A percentile compares a stretch with the other conserved stretches of the same genome.
Evolutionary conservation across 1,140 invertebrate species (phyloP).

Genomic region (Plodia interpunctella): DNA sequence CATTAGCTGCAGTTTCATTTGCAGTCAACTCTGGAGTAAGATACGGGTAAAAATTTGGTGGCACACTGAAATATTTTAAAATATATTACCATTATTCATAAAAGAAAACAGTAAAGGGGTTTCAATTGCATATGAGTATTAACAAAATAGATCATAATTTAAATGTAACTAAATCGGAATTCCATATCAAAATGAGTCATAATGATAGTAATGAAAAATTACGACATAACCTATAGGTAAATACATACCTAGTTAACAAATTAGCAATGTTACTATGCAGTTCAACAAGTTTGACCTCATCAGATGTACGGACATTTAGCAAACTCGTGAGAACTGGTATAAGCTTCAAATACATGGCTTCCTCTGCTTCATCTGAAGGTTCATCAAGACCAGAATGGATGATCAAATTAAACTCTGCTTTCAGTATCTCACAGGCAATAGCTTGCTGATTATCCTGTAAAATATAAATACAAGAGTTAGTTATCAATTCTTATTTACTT

Average conservation of each 20-base stretch:
- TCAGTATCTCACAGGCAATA: constrained; percentile 89
- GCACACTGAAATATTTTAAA: constrained; percentile 46
- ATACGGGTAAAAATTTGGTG: constrained; percentile 49
- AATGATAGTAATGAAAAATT: not conserved
- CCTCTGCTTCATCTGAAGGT: constrained; percentile 80
- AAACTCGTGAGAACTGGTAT: constrained; percentile 85
- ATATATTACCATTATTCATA: too few relatives aligned
- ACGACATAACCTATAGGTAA: not conserved
- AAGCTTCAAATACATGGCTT: constrained; percentile 84
- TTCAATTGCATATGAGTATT: too few relatives aligned
- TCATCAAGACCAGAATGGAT: constrained; percentile 69
- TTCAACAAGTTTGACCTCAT: constrained; percentile 81
- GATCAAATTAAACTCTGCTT: constrained; percentile 93
- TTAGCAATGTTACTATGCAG: constrained; percentile 84
- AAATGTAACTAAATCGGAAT: too few relatives aligned
- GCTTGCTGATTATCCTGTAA: constrained; percentile 82
- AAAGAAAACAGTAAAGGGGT: too few relatives aligned
- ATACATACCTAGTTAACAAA: constrained; percentile 76
- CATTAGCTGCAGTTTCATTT: constrained; percentile 42
- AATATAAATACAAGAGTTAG: constrained; percentile 12
- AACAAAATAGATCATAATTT: too few relatives aligned
- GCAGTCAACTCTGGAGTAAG: constrained; percentile 50
- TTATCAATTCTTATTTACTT: not conserved
- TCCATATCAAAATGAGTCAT: too few relatives aligned
- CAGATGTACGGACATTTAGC: constrained; percentile 80